Percentiles rank a stretch among this genome's conserved stretches.
These are phyloP conservation scores for Notolepis coatsorum DNA, from an alignment of 2,797 vertebrate species.

Conservation along the genomic window DNA sequence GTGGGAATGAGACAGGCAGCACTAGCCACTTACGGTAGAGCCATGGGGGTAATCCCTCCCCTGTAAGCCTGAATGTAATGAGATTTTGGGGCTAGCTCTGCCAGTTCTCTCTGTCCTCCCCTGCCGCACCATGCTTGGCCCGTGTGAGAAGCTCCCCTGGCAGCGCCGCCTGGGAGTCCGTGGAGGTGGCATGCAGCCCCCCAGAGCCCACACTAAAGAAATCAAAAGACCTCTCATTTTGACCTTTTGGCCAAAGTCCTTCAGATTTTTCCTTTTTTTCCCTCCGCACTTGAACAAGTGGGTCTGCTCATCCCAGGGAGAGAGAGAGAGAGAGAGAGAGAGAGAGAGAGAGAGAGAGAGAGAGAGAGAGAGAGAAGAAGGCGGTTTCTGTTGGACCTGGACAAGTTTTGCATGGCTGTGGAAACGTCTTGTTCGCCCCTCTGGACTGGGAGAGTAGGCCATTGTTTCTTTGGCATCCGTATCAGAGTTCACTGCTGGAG, in stretches of 20 bases:
- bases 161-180: constrained; percentile 53
- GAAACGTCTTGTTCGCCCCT: constrained; percentile 22
- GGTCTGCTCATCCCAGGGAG: constrained; percentile 12
- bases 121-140: constrained; percentile 43
- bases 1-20: constrained; percentile 51
- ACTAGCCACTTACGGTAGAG: constrained; percentile 54
- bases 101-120: constrained; percentile 62
- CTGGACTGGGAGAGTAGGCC: constrained; percentile 19
- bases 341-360: background rate
- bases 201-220: background rate
- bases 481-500: constrained; percentile 14
- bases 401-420: constrained; percentile 26
- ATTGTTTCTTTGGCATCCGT: background rate
- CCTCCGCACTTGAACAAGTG: constrained; percentile 13
- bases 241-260: constrained; percentile 32
- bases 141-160: constrained; percentile 51
- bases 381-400: constrained; percentile 24
- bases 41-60: constrained; percentile 62
- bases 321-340: background rate
- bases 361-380: background rate
- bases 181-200: constrained; percentile 48
- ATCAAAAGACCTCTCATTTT: constrained; percentile 37
- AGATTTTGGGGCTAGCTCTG: constrained; percentile 61
- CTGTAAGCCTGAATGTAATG: constrained; percentile 69
- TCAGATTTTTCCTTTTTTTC: constrained; percentile 14